These are phyloP conservation scores for Mustela erminea DNA, from an alignment of 2,797 vertebrate genomes.

Conservation along the genomic window DNA sequence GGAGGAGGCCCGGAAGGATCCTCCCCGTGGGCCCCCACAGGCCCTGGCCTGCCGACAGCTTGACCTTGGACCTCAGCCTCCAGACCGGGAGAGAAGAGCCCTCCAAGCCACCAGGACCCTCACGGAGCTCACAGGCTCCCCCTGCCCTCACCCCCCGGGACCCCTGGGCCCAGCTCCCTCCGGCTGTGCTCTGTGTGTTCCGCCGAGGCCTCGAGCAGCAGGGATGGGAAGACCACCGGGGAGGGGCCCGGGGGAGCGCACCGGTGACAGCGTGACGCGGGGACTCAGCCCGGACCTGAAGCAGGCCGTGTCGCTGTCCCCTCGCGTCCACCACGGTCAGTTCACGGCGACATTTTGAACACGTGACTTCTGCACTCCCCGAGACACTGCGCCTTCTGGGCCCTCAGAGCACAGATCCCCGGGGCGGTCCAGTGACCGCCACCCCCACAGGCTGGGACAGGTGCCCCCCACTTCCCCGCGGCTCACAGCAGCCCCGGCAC, in stretches of 20 bases:
- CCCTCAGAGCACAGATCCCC: neutral
- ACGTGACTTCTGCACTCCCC: fast-evolving
- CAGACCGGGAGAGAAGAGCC: neutral
- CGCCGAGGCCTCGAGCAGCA: fast-evolving
- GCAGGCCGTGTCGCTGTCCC: neutral
- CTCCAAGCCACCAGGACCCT: fast-evolving
- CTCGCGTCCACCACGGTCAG: fast-evolving
- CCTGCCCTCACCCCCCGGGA: fast-evolving
- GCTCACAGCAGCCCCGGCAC: neutral
- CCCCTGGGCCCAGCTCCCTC: neutral
- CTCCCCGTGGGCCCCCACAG: neutral
- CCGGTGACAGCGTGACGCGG: too few species aligned
- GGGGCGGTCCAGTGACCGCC: neutral
- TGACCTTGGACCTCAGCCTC: neutral
- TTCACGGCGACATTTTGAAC: neutral
- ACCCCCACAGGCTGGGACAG: neutral
- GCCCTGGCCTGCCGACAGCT: neutral
- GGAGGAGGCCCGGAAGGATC: neutral
- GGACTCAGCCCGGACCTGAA: too few species aligned
- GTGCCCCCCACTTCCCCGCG: neutral
- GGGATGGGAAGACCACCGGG: too few species aligned
- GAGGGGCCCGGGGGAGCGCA: too few species aligned
- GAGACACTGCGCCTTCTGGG: neutral
- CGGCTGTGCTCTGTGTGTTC: neutral
- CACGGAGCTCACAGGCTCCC: neutral